Evolutionary conservation across 1,140 invertebrate genomes (phyloP), one percentile per base, ranked within the genome.

Genomic region (Drosophila repletoides): DNA sequence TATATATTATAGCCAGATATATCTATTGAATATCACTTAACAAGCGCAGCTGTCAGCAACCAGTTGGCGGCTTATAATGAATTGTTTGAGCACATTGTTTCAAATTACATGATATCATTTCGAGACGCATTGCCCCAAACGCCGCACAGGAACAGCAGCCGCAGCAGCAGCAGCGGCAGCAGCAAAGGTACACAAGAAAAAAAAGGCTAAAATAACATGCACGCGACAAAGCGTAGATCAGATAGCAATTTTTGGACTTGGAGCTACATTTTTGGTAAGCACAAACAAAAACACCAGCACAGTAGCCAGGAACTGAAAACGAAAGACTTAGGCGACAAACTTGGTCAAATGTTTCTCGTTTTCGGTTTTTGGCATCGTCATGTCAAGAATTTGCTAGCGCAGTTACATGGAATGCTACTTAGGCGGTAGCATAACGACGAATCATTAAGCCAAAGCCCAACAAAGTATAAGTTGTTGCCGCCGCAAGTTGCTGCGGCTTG

Each of bases 1-100:
- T 21, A 22, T 12, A 10, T 51, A 46, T 38, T n/a, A 19, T 51
- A 55, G 4, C 15, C 31, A 48, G 17, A 28, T 59, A 43, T 48
- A 71, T 74, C 75, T 86, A 84, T 86, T 80, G 80, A 86, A 80
- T 80, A 86, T 86, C 80, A 75, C 55, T 84, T 84, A 86, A 84
- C 80, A 86, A 84, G 80, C 80, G 67, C 80, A 86, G 75, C 80
- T 84, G 80, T 86, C 80, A 86, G 80, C 80, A 77, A 65, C 61
- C 60, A 55, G 71, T 56, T 71, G 55, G 67, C 55, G 80, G 73
- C 72, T 72, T 77, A 80, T 80, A 84, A 84, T 84, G 76, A 86
- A 84, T 84, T 75, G 79, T 84, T 75, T 36, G 61, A 36, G 41
- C 70, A 70, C 70, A 86, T 84, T 84, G 80, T 84, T 73, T 84